These are phyloP conservation scores for Cyprinodon tularosa DNA, from an alignment of 2,113 vertebrate genomes.

Conservation along the genomic window DNA sequence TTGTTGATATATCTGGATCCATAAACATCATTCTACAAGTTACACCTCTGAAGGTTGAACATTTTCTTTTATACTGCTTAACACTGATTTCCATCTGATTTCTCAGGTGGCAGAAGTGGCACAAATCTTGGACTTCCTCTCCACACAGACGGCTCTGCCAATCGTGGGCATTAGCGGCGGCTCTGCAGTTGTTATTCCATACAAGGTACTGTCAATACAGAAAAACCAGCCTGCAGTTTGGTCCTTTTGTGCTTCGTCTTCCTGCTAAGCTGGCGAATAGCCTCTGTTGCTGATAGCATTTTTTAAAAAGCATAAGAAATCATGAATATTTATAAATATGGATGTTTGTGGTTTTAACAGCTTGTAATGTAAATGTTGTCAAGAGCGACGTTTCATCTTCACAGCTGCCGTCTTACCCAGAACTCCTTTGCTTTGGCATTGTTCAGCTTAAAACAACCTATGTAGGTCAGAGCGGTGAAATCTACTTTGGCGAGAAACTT, in stretches of 20 bases:
- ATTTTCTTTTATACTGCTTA: not conserved
- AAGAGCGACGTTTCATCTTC: conserved; percentile 26
- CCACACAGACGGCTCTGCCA: conserved; percentile 91
- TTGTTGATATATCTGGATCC: not conserved
- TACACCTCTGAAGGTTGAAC: no score
- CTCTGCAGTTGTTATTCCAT: conserved; percentile 91
- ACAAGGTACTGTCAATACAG: conserved; percentile 84
- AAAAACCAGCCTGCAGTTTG: not conserved
- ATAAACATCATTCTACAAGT: no score
- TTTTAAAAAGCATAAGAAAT: not conserved
- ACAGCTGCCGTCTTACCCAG: conserved; percentile 44
- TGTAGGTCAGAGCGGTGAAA: conserved; percentile 69
- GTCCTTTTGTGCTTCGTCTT: not conserved
- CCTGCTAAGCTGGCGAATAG: not conserved
- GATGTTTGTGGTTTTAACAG: conserved; percentile 16
- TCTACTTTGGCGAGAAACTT: conserved; percentile 48
- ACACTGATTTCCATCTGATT: not conserved
- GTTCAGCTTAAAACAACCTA: conserved; percentile 66
- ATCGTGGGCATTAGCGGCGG: conserved; percentile 96
- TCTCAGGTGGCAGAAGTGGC: conserved; percentile 84
- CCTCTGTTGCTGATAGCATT: not conserved
- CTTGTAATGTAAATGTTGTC: conserved; percentile 38
- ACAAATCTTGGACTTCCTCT: conserved; percentile 97
- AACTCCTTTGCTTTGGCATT: conserved; percentile 40
- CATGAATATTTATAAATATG: not conserved